Evolutionary conservation across 1,140 invertebrate species (phyloP).

Genomic region (Caenorhabditis brenneri): DNA sequence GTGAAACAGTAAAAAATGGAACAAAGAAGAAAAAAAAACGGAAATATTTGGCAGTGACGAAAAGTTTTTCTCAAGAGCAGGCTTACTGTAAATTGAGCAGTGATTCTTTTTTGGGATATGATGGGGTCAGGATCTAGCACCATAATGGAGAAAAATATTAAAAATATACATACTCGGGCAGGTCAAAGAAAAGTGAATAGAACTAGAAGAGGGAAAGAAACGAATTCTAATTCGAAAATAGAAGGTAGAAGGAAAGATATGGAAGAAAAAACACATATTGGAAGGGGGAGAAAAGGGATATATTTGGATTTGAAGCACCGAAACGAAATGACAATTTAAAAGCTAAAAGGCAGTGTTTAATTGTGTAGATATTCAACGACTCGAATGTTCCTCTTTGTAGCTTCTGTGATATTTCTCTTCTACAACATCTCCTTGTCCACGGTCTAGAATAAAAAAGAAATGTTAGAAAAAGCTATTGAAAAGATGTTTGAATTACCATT

Average conservation of each 20-base stretch:
- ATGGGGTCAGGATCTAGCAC: neutral
- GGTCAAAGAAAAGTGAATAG: neutral
- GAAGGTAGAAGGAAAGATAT: neutral
- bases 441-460: neutral
- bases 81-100: conserved; percentile 20
- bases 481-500: conserved; percentile 58
- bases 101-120: conserved; percentile 23
- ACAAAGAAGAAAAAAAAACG: neutral
- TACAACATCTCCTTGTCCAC: conserved; percentile 39
- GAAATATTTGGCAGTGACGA: conserved; percentile 25
- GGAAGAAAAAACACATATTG: neutral
- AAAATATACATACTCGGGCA: conserved; percentile 25
- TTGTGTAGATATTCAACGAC: conserved; percentile 8
- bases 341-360: neutral
- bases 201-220: neutral
- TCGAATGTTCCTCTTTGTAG: conserved; percentile 45
- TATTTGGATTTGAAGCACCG: neutral
- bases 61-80: neutral
- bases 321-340: conserved; percentile 35
- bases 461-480: neutral
- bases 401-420: conserved; percentile 53
- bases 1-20: neutral
- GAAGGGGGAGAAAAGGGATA: neutral
- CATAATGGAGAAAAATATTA: conserved; percentile 28
- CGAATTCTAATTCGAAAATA: neutral